phyloP scores from a whole-genome alignment of 2,113 vertebrate species.

The Zapornia atra region DNA sequence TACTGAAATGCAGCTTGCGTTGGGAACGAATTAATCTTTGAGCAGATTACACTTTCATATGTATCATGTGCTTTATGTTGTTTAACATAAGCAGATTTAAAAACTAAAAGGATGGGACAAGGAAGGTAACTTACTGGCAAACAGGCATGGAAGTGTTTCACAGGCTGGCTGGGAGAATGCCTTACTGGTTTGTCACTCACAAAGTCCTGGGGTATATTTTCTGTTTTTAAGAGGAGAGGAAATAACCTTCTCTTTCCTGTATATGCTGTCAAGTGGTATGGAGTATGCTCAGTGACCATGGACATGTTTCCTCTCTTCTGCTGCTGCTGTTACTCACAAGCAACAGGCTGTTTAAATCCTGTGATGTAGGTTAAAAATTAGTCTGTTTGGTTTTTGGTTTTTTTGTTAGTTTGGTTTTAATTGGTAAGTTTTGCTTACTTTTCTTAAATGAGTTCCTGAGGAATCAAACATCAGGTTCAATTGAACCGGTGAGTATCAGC shows the following conservation, averaged over 20 bases:
- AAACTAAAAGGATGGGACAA: not conserved
- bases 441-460: not conserved
- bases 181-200: not conserved
- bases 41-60: accelerated
- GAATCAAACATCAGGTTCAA: not conserved
- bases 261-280: not conserved
- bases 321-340: not conserved
- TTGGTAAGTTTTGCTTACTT: not conserved
- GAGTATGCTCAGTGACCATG: not conserved
- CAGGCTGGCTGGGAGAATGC: not conserved
- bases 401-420: not conserved
- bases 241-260: not conserved
- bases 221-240: not conserved
- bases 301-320: not conserved
- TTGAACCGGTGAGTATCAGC: not conserved
- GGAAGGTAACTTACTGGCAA: not conserved
- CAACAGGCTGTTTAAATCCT: not conserved
- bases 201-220: not conserved
- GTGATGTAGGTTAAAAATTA: not conserved
- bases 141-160: not conserved
- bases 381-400: not conserved
- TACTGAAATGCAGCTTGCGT: accelerated
- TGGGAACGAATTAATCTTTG: not conserved
- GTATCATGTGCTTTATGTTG: not conserved
- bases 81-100: not conserved